phyloP scores from a whole-genome alignment of 2,113 vertebrate genomes.

The Tragulus kanchil region DNA sequence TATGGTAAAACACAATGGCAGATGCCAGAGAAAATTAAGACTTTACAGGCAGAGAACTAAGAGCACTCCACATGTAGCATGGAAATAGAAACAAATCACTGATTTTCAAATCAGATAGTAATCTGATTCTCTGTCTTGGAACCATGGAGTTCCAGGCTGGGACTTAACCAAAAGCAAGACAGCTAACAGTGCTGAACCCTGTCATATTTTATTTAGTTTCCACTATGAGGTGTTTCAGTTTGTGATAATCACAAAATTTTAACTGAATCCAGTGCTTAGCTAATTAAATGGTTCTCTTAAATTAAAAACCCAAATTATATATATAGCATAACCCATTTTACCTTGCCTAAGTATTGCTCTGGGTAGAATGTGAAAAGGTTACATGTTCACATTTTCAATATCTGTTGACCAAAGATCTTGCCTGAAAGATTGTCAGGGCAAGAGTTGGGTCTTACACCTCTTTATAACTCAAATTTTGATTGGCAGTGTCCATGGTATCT shows the following conservation, averaged over 20 bases:
- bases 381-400: background rate
- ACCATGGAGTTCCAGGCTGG: background rate
- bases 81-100: constrained; percentile 25
- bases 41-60: background rate
- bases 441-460: background rate
- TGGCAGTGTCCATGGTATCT: background rate
- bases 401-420: background rate
- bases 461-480: background rate
- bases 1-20: constrained; percentile 42
- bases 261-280: background rate
- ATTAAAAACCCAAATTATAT: background rate
- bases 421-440: background rate
- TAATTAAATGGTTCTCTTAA: background rate
- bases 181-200: background rate
- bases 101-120: constrained; percentile 33
- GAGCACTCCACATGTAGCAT: background rate
- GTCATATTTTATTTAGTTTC: background rate
- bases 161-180: constrained; percentile 12
- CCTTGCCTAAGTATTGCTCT: background rate
- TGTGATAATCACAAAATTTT: background rate
- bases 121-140: constrained; percentile 3
- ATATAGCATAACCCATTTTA: background rate
- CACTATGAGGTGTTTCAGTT: background rate
- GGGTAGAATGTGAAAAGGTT: background rate
- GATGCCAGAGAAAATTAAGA: constrained; percentile 65